phyloP scores from a whole-genome alignment of 1,140 invertebrate species.

The Homarus americanus region DNA sequence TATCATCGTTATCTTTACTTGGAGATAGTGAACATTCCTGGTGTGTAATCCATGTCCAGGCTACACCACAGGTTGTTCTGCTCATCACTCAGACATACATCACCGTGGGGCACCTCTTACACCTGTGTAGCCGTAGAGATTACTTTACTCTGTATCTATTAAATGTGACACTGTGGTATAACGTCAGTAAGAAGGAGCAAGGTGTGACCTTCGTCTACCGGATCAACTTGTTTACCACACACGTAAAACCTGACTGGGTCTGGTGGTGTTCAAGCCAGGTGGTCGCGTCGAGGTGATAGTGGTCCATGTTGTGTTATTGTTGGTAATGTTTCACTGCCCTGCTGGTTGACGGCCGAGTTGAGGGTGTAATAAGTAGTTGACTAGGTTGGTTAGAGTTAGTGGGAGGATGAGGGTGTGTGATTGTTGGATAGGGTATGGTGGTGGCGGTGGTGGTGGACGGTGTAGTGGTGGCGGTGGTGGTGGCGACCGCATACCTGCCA shows the following conservation, averaged over 20 bases:
- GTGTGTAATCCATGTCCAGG: no score
- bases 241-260: neutral
- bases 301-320: neutral
- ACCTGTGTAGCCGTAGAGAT: no score
- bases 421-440: neutral
- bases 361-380: no score
- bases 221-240: neutral
- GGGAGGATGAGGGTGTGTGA: neutral
- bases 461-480: neutral
- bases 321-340: neutral
- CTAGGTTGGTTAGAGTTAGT: no score
- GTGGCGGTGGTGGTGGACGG: neutral
- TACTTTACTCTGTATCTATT: no score
- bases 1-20: no score
- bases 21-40: no score
- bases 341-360: no score
- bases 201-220: neutral
- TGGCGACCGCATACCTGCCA: slow-evolving; percentile 34
- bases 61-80: no score
- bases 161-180: slow-evolving; percentile 4
- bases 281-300: neutral
- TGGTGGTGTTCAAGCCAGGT: neutral
- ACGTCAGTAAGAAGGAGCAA: neutral
- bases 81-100: no score
- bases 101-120: no score